Evolutionary conservation across 30 jellyfish, hydroid and myxozoan species (phyloP).

Genomic region (Aurelia aurita): DNA sequence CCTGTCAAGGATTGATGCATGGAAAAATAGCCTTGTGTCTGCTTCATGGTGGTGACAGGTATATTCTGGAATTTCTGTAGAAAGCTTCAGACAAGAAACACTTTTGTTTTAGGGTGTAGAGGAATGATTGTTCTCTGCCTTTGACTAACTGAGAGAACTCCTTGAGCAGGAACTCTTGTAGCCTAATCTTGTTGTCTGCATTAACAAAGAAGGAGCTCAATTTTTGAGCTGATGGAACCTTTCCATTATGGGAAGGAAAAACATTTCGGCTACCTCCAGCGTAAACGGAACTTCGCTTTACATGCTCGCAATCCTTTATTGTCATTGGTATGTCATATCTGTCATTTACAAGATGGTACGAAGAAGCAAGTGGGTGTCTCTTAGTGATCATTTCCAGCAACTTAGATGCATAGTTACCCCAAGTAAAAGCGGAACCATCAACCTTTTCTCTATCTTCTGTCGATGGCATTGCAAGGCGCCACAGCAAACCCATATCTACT

Average conservation of each 20-base stretch:
- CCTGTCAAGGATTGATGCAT: too few relatives aligned
- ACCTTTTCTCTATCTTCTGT: conserved; percentile 40
- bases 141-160: too few relatives aligned
- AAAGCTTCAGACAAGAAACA: conserved; percentile 27
- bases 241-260: too few relatives aligned
- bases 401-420: conserved; percentile 53
- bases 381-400: conserved; percentile 9
- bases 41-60: conserved; percentile 19
- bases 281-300: too few relatives aligned
- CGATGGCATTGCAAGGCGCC: conserved; percentile 55
- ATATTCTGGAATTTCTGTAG: conserved; percentile 12
- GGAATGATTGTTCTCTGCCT: conserved; percentile 3
- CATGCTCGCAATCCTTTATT: too few relatives aligned
- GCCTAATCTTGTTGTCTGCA: too few relatives aligned
- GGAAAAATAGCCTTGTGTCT: too few relatives aligned
- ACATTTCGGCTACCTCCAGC: too few relatives aligned
- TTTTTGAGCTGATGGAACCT: too few relatives aligned
- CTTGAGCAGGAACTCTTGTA: too few relatives aligned
- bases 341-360: conserved; percentile 24
- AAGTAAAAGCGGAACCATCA: conserved; percentile 30
- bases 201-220: too few relatives aligned
- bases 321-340: too few relatives aligned
- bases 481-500: conserved; percentile 43
- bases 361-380: conserved; percentile 13
- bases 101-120: conserved; percentile 17